A percentile compares a stretch with the other conserved stretches of the same genome.
Evolutionary conservation across 2,888 invertebrate genomes (phyloP).

Genomic region (Apamea monoglypha): DNA sequence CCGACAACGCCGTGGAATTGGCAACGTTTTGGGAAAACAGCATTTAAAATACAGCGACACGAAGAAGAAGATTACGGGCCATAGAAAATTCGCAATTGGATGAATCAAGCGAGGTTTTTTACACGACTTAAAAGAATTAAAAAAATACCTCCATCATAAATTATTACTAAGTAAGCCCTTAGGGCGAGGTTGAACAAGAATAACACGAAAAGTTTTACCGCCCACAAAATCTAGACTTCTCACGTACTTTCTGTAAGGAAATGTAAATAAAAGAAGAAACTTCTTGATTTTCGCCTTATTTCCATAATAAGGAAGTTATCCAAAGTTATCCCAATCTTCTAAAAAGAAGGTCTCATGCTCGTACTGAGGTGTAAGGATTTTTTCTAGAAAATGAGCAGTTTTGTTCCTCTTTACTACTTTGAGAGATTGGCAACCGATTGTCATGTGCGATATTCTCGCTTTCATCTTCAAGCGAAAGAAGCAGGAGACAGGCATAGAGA

Average conservation of each 20-base stretch:
- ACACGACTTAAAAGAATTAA: not conserved
- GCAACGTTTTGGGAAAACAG: too few species aligned
- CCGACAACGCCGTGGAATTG: too few species aligned
- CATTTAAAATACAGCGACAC: too few species aligned
- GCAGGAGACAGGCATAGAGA: not conserved
- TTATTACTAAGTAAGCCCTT: conserved; percentile 14
- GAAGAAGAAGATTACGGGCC: too few species aligned
- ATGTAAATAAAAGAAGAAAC: conserved; percentile 12
- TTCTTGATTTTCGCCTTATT: not conserved
- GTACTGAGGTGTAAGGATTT: not conserved
- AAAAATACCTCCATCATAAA: conserved; percentile 10
- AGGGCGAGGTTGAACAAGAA: conserved; percentile 3
- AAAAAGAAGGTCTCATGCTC: not conserved
- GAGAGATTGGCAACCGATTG: not conserved
- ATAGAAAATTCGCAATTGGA: too few species aligned
- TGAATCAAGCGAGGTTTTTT: not conserved
- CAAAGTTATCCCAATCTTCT: not conserved
- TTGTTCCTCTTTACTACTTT: not conserved
- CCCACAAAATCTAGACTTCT: conserved; percentile 7
- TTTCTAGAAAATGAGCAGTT: not conserved
- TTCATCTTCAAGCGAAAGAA: too few species aligned
- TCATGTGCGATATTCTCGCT: not conserved
- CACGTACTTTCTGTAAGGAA: conserved; percentile 17
- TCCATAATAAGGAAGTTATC: not conserved
- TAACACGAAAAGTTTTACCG: conserved; percentile 20